Percentiles rank a stretch among this genome's conserved stretches.
phyloP scores from a whole-genome alignment of 2,888 invertebrate genomes.

The Pollenia griseotomentosa region DNA sequence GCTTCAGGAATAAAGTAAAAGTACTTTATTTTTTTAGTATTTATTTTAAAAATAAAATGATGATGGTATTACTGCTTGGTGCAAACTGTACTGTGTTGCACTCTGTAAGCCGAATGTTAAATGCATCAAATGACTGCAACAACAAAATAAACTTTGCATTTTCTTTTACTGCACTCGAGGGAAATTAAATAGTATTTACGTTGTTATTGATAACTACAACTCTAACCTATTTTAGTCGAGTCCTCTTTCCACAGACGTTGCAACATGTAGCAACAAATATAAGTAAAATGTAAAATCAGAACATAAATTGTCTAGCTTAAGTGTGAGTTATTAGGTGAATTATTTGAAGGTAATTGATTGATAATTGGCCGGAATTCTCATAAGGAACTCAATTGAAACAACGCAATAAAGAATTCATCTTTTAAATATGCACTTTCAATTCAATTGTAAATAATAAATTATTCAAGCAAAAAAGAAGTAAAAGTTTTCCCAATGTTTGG shows the following conservation, averaged over 20 bases:
- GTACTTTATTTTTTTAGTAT: slow-evolving; percentile 53
- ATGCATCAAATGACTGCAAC: slow-evolving; percentile 8
- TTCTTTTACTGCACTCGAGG: slow-evolving; percentile 21
- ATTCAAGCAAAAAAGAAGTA: too few species aligned
- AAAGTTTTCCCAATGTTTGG: too few species aligned
- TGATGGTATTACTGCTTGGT: slow-evolving; percentile 78
- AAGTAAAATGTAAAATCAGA: too few species aligned
- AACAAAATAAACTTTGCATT: background rate
- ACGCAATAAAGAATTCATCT: too few species aligned
- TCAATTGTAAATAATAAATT: too few species aligned
- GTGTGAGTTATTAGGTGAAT: too few species aligned
- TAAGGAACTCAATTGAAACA: background rate
- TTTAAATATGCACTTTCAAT: too few species aligned
- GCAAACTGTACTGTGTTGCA: slow-evolving; percentile 79
- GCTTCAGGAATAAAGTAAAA: slow-evolving; percentile 67
- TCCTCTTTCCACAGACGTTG: too few species aligned
- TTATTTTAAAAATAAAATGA: slow-evolving; percentile 41
- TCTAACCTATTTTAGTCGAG: too few species aligned
- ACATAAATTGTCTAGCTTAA: too few species aligned
- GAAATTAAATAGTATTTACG: slow-evolving; percentile 33
- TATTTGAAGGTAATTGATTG: background rate
- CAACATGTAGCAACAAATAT: too few species aligned
- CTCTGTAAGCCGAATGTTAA: background rate
- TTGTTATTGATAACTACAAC: slow-evolving; percentile 28
- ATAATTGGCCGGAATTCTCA: background rate